Percentiles rank a stretch among this genome's conserved stretches.
Evolutionary conservation across 2,797 vertebrate genomes (phyloP).

Genomic region (Tapera naevia): DNA sequence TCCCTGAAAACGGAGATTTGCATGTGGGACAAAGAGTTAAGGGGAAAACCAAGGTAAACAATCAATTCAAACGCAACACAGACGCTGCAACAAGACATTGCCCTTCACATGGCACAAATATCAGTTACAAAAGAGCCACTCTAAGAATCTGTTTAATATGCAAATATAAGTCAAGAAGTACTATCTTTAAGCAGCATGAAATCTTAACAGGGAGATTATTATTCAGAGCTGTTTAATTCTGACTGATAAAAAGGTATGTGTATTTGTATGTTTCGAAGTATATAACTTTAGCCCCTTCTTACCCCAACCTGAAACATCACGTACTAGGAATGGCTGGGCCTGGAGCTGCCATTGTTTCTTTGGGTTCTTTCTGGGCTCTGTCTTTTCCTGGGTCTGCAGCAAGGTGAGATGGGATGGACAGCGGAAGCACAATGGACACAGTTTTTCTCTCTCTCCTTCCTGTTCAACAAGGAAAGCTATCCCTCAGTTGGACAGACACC

Average conservation of each 20-base stretch:
- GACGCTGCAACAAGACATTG: background rate
- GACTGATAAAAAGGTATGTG: background rate
- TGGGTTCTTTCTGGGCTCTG: slow-evolving; percentile 69
- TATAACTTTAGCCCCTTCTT: slow-evolving; percentile 17
- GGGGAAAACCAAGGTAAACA: background rate
- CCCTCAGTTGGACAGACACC: slow-evolving; percentile 69
- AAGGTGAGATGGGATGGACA: slow-evolving; percentile 68
- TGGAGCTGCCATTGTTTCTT: slow-evolving; percentile 66
- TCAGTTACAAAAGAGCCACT: background rate
- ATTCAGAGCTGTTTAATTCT: background rate
- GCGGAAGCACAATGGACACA: slow-evolving; percentile 67
- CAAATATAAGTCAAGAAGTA: background rate
- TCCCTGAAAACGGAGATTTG: background rate
- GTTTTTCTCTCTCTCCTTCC: slow-evolving; percentile 77
- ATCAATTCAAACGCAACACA: background rate
- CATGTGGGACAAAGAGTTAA: background rate
- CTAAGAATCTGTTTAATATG: background rate
- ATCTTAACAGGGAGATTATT: background rate
- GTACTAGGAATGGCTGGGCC: slow-evolving; percentile 72
- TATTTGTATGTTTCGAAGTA: background rate
- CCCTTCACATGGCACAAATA: background rate
- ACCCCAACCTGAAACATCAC: slow-evolving; percentile 68
- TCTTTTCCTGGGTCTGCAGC: slow-evolving; percentile 70
- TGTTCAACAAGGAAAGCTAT: slow-evolving; percentile 78
- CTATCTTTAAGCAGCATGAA: background rate